phyloP scores from a whole-genome alignment of 2,113 vertebrate genomes.

The Poicephalus gulielmi region DNA sequence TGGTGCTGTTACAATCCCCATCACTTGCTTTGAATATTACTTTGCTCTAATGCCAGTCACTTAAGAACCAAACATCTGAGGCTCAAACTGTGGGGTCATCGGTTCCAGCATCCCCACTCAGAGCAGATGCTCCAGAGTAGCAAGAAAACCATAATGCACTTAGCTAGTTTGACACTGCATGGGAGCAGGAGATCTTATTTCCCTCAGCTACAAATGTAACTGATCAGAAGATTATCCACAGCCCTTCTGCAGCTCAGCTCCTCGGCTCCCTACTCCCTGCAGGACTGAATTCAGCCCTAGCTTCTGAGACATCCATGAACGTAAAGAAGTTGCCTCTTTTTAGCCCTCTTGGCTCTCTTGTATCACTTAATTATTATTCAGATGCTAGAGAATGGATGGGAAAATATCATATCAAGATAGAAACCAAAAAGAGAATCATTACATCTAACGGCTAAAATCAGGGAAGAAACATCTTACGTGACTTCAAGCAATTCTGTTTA shows the following conservation, averaged over 20 bases:
- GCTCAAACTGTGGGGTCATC: not conserved
- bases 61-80: not conserved
- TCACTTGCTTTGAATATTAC: fast-evolving
- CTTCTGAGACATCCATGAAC: fast-evolving
- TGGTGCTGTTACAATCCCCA: not conserved
- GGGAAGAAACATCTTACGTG: not conserved
- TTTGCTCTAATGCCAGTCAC: not conserved
- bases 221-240: not conserved
- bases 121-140: slow-evolving; percentile 1
- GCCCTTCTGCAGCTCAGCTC: not conserved
- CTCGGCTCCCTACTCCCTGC: not conserved
- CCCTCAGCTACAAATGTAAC: not conserved
- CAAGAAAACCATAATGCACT: not conserved
- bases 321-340: not conserved
- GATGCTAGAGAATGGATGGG: not conserved
- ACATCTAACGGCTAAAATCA: not conserved
- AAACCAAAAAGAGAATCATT: not conserved
- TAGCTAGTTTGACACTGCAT: not conserved
- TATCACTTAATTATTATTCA: not conserved
- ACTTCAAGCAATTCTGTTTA: not conserved
- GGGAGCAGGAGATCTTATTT: slow-evolving; percentile 20
- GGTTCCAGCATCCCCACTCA: fast-evolving
- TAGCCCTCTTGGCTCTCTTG: not conserved
- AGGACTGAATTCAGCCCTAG: not conserved
- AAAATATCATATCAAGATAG: fast-evolving